phyloP scores from a whole-genome alignment of 2,113 vertebrate genomes.

The Saccopteryx bilineata region DNA sequence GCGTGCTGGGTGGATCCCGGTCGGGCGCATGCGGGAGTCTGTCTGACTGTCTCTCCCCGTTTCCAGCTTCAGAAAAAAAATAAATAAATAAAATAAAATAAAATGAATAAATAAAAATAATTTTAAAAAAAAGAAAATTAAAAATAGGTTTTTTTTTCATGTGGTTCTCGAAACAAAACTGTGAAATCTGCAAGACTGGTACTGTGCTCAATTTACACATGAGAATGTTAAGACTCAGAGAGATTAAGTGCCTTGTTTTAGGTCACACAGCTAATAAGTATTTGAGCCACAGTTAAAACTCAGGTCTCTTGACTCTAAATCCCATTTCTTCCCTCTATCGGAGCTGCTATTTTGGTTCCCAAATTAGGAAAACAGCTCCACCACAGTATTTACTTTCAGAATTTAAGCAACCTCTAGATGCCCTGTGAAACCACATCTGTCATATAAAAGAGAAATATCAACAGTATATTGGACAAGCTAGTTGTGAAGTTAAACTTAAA shows the following conservation, averaged over 20 bases:
- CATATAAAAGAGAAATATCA: constrained; percentile 71
- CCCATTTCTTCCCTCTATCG: constrained; percentile 56
- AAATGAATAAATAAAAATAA: too few species aligned
- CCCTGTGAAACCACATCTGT: constrained; percentile 75
- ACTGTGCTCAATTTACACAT: background rate
- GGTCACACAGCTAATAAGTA: constrained; percentile 50
- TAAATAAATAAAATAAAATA: too few species aligned
- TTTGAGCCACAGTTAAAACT: constrained; percentile 66
- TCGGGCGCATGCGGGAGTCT: too few species aligned
- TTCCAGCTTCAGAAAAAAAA: too few species aligned
- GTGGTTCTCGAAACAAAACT: constrained; percentile 16
- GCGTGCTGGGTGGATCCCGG: too few species aligned
- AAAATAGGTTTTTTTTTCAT: background rate
- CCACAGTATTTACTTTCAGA: constrained; percentile 71
- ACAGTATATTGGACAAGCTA: constrained; percentile 70
- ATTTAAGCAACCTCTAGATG: constrained; percentile 70
- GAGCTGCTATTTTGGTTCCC: constrained; percentile 63
- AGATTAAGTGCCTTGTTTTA: constrained; percentile 50
- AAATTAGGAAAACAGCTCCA: constrained; percentile 62
- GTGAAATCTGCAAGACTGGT: background rate
- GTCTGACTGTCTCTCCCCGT: too few species aligned
- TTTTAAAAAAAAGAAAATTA: background rate
- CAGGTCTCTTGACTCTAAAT: constrained; percentile 50
- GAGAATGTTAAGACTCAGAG: constrained; percentile 34
- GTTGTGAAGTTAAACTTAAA: constrained; percentile 73